Evolutionary conservation across 2,888 invertebrate species (phyloP), one percentile per base, ranked within the genome.

Genomic region (Anoncus sp.): DNA sequence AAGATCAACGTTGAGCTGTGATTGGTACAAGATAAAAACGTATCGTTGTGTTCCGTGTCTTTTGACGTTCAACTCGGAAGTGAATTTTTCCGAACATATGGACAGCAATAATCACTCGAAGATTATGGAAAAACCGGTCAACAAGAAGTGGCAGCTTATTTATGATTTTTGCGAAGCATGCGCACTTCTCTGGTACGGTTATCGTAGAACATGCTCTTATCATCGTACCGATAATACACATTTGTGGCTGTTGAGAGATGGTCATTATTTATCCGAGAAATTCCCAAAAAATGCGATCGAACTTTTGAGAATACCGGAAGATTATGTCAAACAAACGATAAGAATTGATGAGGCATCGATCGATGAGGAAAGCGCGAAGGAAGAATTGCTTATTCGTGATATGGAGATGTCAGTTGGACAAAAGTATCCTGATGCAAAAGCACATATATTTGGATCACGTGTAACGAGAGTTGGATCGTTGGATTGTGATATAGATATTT

Each of bases 381-480:
- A 76, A 35, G 22, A 57, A 14, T 27, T 55, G 63, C 40, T 89
- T 16, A 45, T 80, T n/a, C 16, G 69, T 31, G 81, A 82, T 45
- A 74, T 90, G 63, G 80, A 85, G 79, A 47, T 60, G 6, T 80
- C 77, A 12, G 80, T 86, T 0, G 69, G 49, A 40, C 7, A 18
- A 7, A 7, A 45, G 12, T 85, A 78, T 81, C 82, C 84, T 3
- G 24, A 63, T 3, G 83, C 84, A 0, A 92, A 92, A 81, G 90
- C 92, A 7, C 91, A 93, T 86, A 92, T 92, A 14, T 95, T 94
- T 87, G 95, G 95, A 10, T 94, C 94, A 0, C 92, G 94, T 43
- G 88, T 93, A 2, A 92, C 92, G 31, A 93, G 94, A 3, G 87
- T 94, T 35, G 93, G 92, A 7, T 74, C 81, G 14, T 31, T 47